phyloP scores from a whole-genome alignment of 2,113 vertebrate genomes.

The Noturus placidus region DNA sequence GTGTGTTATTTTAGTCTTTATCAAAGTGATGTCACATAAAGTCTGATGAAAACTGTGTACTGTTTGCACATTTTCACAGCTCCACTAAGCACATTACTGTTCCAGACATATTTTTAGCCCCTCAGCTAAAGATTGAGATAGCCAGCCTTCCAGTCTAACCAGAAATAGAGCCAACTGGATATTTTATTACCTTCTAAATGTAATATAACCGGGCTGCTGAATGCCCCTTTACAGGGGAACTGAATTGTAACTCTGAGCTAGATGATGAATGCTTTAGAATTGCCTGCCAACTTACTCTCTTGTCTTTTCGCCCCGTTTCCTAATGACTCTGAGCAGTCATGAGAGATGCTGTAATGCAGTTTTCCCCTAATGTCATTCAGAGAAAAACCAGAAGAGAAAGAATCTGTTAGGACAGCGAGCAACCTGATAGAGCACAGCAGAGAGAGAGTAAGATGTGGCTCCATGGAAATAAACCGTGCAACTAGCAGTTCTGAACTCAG shows the following conservation, averaged over 20 bases:
- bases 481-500: background rate
- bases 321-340: conserved; percentile 17
- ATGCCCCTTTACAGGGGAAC: conserved; percentile 30
- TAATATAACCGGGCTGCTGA: conserved; percentile 18
- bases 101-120: conserved; percentile 12
- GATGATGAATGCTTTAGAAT: conserved; percentile 36
- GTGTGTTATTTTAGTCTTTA: background rate
- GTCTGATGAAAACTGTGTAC: background rate
- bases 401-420: background rate
- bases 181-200: conserved; percentile 35
- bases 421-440: background rate
- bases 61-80: background rate
- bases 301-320: conserved; percentile 3
- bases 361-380: background rate
- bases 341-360: conserved; percentile 2
- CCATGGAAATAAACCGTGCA: background rate
- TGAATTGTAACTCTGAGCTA: conserved; percentile 20
- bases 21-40: background rate
- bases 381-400: background rate
- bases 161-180: conserved; percentile 25
- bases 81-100: conserved; percentile 7
- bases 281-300: background rate
- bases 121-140: background rate
- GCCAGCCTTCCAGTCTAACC: background rate
- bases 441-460: background rate